Evolutionary conservation across 2,888 invertebrate genomes (phyloP).

Genomic region (Scaptomyza polygonia): DNA sequence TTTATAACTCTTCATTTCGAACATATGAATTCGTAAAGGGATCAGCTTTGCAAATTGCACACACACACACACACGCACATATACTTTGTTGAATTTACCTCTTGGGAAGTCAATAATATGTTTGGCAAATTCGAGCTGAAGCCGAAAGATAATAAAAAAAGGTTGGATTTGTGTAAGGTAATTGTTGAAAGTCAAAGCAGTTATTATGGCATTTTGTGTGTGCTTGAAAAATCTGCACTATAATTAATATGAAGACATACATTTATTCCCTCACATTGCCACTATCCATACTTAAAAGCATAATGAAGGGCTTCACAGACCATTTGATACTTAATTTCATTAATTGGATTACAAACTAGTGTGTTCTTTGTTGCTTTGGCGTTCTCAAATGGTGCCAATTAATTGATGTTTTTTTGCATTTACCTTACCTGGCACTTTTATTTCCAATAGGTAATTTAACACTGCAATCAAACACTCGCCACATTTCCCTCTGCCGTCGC

Average conservation of each 20-base stretch:
- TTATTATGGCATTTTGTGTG: neutral
- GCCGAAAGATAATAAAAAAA: neutral
- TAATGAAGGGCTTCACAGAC: constrained; percentile 62
- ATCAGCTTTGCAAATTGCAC: constrained; percentile 40
- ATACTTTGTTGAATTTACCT: constrained; percentile 3
- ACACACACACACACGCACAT: too few relatives aligned
- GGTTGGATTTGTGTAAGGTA: neutral
- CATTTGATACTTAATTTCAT: constrained; percentile 74
- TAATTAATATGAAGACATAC: neutral
- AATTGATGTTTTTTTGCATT: constrained; percentile 10
- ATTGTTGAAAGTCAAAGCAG: neutral
- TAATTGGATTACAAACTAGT: constrained; percentile 71
- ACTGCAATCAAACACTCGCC: constrained; percentile 58
- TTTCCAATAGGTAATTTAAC: constrained; percentile 37
- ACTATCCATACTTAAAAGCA: constrained; percentile 3
- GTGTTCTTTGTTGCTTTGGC: constrained; percentile 13
- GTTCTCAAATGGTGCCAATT: constrained; percentile 19
- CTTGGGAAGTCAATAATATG: constrained; percentile 9
- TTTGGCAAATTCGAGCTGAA: neutral
- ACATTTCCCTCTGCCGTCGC: neutral
- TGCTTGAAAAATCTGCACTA: neutral
- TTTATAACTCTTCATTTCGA: constrained; percentile 63
- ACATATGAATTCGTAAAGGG: constrained; percentile 53
- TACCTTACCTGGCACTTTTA: constrained; percentile 34
- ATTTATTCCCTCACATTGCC: neutral